phyloP scores from a whole-genome alignment of 2,113 vertebrate genomes.

The pig (Sus scrofa) region DNA sequence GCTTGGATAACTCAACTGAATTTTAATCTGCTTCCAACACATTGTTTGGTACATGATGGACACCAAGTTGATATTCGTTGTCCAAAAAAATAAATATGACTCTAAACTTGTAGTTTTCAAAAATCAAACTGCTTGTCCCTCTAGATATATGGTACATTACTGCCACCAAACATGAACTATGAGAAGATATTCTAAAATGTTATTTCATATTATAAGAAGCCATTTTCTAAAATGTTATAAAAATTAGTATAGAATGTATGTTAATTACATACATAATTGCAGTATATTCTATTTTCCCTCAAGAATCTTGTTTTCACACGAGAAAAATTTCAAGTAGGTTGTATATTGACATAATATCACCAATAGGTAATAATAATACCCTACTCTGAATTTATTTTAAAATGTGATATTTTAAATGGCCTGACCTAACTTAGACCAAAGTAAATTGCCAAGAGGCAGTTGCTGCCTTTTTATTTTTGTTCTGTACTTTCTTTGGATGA shows the following conservation, averaged over 20 bases:
- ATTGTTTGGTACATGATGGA: background rate
- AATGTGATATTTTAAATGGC: background rate
- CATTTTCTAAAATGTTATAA: conserved; percentile 23
- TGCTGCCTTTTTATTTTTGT: background rate
- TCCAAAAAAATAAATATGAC: background rate
- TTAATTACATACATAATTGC: background rate
- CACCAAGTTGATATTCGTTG: background rate
- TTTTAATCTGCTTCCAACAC: background rate
- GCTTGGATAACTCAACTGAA: background rate
- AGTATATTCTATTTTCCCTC: conserved; percentile 15
- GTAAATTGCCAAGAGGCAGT: background rate
- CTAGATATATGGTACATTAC: background rate
- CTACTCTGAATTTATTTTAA: background rate
- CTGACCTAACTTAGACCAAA: background rate
- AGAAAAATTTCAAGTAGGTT: background rate
- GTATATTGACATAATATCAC: background rate
- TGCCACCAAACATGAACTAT: background rate
- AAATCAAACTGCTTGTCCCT: background rate
- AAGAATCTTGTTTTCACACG: conserved; percentile 23
- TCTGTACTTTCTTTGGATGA: background rate
- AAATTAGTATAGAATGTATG: conserved; percentile 43
- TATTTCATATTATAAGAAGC: conserved; percentile 54
- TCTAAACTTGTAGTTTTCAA: conserved; percentile 18
- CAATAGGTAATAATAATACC: background rate
- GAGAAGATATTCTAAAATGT: conserved; percentile 10